Evolutionary conservation across 1,140 invertebrate genomes (phyloP).

Genomic region (Magallana gigas): DNA sequence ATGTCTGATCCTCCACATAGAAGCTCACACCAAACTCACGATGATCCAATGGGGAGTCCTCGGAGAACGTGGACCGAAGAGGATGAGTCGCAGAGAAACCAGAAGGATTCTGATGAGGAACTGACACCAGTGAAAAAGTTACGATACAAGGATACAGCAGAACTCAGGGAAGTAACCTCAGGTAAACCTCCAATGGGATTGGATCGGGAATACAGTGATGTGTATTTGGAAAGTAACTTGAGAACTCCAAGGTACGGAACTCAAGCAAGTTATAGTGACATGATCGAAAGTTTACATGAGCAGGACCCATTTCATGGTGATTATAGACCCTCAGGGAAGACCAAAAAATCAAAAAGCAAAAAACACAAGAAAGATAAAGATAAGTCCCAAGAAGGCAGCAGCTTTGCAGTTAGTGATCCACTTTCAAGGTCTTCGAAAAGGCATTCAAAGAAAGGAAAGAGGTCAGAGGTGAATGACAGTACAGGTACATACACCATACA

Average conservation of each 20-base stretch:
- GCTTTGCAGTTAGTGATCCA: not conserved
- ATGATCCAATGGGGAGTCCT: not conserved
- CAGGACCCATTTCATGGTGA: conserved; percentile 55
- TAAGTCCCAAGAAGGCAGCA: not conserved
- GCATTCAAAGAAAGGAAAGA: conserved; percentile 50
- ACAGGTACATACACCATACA: conserved; percentile 57
- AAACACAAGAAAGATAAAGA: conserved; percentile 49
- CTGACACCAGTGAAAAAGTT: conserved; percentile 44
- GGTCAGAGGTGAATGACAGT: conserved; percentile 52
- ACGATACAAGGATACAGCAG: not conserved
- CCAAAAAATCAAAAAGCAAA: conserved; percentile 44
- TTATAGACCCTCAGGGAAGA: conserved; percentile 54
- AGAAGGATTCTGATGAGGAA: not conserved
- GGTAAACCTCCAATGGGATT: conserved; percentile 40
- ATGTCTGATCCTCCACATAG: conserved; percentile 41
- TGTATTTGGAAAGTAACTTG: conserved; percentile 43
- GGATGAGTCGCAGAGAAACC: not conserved
- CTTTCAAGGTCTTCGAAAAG: not conserved
- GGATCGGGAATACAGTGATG: conserved; percentile 43
- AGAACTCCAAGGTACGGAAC: conserved; percentile 53
- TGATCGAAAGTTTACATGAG: conserved; percentile 50
- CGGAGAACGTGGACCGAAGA: not conserved
- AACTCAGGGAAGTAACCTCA: not conserved
- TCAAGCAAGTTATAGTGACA: conserved; percentile 56
- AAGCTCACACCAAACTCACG: not conserved